Percentiles rank a stretch among this genome's conserved stretches.
Evolutionary conservation across 2,797 vertebrate species (phyloP).

Genomic region (Dipus sagitta): DNA sequence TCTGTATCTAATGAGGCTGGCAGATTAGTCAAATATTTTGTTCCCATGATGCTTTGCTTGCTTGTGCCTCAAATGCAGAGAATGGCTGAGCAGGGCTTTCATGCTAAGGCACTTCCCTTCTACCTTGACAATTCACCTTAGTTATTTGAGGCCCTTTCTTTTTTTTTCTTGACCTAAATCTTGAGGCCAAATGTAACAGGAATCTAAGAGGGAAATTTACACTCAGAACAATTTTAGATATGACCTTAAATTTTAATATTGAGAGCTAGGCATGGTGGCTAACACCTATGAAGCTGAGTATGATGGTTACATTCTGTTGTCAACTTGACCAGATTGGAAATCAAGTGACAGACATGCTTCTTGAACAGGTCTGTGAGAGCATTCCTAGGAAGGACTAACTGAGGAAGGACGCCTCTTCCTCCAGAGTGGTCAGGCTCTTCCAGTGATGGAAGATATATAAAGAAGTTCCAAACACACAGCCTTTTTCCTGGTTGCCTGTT

Average conservation of each 20-base stretch:
- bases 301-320: too few relatives aligned
- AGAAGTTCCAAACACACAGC: too few relatives aligned
- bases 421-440: too few relatives aligned
- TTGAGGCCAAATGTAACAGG: slow-evolving; percentile 17
- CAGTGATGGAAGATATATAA: too few relatives aligned
- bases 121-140: slow-evolving; percentile 9
- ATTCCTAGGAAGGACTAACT: too few relatives aligned
- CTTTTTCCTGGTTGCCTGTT: too few relatives aligned
- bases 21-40: slow-evolving; percentile 34
- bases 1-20: slow-evolving; percentile 45
- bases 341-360: too few relatives aligned
- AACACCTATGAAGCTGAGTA: too few relatives aligned
- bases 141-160: neutral
- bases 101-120: slow-evolving; percentile 24
- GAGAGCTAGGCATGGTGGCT: too few relatives aligned
- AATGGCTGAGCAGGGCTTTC: neutral
- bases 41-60: slow-evolving; percentile 17
- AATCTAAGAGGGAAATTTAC: neutral
- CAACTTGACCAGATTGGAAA: too few relatives aligned
- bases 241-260: neutral
- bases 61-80: slow-evolving; percentile 14
- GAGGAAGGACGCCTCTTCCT: too few relatives aligned
- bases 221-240: neutral
- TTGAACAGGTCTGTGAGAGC: too few relatives aligned
- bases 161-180: neutral